A percentile compares a stretch with the other conserved stretches of the same genome.
phyloP scores from a whole-genome alignment of 2,888 invertebrate genomes.

The Diplazon laetatorius region DNA sequence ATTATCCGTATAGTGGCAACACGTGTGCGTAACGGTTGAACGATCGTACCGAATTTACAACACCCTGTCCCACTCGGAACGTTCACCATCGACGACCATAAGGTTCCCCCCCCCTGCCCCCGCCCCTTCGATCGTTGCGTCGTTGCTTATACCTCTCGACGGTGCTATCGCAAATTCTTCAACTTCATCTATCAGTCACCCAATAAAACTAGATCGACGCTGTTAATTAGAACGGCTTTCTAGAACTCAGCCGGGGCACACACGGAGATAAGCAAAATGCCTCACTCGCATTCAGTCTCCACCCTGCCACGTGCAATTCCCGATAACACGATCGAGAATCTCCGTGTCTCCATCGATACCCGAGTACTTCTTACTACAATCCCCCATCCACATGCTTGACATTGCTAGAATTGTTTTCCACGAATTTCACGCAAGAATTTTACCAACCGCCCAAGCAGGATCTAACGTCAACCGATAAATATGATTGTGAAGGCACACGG shows the following conservation, averaged over 20 bases:
- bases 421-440: slow-evolving; percentile 19
- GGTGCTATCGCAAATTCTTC: slow-evolving; percentile 50
- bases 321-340: slow-evolving; percentile 21
- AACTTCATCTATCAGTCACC: slow-evolving; percentile 49
- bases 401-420: neutral
- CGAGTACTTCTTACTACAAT: neutral
- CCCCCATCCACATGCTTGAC: neutral
- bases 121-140: too few relatives aligned
- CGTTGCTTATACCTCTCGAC: slow-evolving; percentile 12
- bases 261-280: slow-evolving; percentile 50
- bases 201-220: slow-evolving; percentile 52
- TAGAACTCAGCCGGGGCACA: slow-evolving; percentile 23
- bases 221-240: slow-evolving; percentile 60
- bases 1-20: slow-evolving; percentile 14
- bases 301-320: slow-evolving; percentile 17
- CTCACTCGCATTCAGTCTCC: slow-evolving; percentile 25
- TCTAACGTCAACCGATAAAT: neutral
- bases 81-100: slow-evolving; percentile 50
- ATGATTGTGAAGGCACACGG: too few relatives aligned
- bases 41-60: slow-evolving; percentile 54
- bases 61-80: slow-evolving; percentile 17
- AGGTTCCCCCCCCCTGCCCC: too few relatives aligned
- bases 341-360: slow-evolving; percentile 13
- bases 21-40: slow-evolving; percentile 46
- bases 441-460: neutral